Evolutionary conservation across 2,113 vertebrate species (phyloP), one percentile per base, ranked within the genome.

Genomic region (Urocolius indicus): DNA sequence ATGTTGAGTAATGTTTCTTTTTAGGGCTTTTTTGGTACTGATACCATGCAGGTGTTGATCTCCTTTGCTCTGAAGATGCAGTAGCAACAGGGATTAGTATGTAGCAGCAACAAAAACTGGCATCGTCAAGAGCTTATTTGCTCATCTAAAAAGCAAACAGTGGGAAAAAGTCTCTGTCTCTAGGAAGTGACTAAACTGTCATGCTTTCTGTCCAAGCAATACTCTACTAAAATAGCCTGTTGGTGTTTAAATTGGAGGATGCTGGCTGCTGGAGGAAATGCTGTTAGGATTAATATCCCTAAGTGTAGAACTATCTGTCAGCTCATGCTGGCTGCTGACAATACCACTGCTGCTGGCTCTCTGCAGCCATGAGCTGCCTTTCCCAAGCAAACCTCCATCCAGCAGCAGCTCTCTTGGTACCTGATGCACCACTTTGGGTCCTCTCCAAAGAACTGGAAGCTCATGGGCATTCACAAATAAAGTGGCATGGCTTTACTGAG

Each of bases 71-170:
- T 78, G 21, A 41, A 89, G 69, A 63, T 79, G 32, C 80, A 87
- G 48, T 19, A 94, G 51, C 68, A 93, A 27, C 49, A 65, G 74
- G 22, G 19, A 43, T 72, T 69, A 89, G 69, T 68, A 65, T 41
- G 72, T 5, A 61, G 13, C 27, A 75, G 43, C 34, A 48, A 77
- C 24, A 84, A 75, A 85, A 91, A 7, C 30, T 48, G 75, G 13
- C 9, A 16, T 12, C 27, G 36, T 65, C 38, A 67, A 91, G 66
- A 74, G 27, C n/a, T 92, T 69, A 85, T 91, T 92, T 74, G 8
- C 22, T 85, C 41, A 76, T 87, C 61, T 92, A 90, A 94, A 74
- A 78, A 93, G 89, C 51, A 87, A 92, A 55, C 59, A 87, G 18
- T 48, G 68, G 45, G 12, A 89, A 90, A 71, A 91, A 68, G 21